Evolutionary conservation across 2,113 vertebrate species (phyloP).

Genomic region (Saguinus midas): DNA sequence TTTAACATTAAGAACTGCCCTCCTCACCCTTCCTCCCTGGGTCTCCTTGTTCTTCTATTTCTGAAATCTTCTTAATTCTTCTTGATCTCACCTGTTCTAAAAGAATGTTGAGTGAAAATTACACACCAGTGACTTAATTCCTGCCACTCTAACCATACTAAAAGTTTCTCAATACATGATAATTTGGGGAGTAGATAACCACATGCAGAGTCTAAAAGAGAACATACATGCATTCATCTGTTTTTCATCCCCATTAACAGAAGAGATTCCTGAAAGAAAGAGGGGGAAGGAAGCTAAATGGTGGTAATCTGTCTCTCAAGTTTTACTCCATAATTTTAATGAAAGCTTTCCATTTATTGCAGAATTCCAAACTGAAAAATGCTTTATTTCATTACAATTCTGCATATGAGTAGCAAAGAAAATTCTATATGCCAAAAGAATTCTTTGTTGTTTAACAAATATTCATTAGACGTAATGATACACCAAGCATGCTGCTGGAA

Average conservation of each 20-base stretch:
- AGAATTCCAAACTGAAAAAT: not conserved
- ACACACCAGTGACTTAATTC: not conserved
- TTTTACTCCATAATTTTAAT: not conserved
- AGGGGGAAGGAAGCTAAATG: not conserved
- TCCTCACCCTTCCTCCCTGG: not conserved
- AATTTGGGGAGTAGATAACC: not conserved
- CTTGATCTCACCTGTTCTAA: not conserved
- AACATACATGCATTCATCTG: not conserved
- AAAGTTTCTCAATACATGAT: not conserved
- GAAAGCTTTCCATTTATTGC: not conserved
- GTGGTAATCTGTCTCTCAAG: not conserved
- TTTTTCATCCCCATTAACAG: not conserved
- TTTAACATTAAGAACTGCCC: not conserved
- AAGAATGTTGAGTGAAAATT: not conserved
- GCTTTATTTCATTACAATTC: not conserved
- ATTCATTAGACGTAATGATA: not conserved
- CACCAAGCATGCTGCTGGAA: not conserved
- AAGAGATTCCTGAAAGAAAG: not conserved
- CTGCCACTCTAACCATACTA: not conserved
- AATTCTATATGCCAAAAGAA: not conserved
- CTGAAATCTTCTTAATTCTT: not conserved
- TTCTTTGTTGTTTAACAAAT: not conserved
- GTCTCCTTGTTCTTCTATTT: not conserved
- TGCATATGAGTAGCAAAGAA: not conserved
- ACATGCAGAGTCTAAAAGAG: not conserved